Base-by-base conservation (phyloP, 2,797 vertebrate genomes). In the Knipowitschia caucasica region DNA sequence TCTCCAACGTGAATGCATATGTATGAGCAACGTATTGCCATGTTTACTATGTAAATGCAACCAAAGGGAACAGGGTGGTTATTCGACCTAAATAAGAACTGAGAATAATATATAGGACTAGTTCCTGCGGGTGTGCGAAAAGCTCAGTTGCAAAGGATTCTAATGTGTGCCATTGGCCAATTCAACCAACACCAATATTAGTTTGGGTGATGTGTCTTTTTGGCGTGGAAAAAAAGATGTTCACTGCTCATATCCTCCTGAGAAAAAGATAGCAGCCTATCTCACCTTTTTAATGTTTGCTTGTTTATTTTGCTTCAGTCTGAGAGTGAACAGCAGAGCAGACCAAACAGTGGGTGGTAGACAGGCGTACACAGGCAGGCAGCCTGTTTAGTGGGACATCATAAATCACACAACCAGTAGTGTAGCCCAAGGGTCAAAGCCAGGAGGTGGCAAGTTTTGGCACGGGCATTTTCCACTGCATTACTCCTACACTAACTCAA, bases 331-430 rank as follows among this genome's bases (percentile, higher is more conserved):
- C 58, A 76, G 46, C 20, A 51, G 57, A 40, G 38, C 59, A 40
- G 54, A 62, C 45, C 57, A 55, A 71, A 71, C 63, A 73, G 36
- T 38, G 2, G 8, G 7, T 56, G 69, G 69, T 69, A 82, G 81
- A 73, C 69, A 75, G 52, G 42, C 50, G 12, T 23, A 56, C 53
- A 35, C 52, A 64, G 62, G 71, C 33, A 44, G 66, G 38, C 62
- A 50, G 64, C 47, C 51, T 81, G 72, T 77, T 77, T 77, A 12
- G 27, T 33, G 56, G 71, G 67, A 66, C 75, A 69, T 75, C 64
- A 75, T 78, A 83, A 77, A 83, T 81, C 67, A 69, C 65, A 24
- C 14, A 67, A 64, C 18, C 31, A n/a, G 62, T 61, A 34, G 36
- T 51, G 54, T 34, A 66, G 64, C 55, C 64, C 39, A 29, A 51